phyloP scores from a whole-genome alignment of 2,888 invertebrate genomes.

The Masnerella sp. region DNA sequence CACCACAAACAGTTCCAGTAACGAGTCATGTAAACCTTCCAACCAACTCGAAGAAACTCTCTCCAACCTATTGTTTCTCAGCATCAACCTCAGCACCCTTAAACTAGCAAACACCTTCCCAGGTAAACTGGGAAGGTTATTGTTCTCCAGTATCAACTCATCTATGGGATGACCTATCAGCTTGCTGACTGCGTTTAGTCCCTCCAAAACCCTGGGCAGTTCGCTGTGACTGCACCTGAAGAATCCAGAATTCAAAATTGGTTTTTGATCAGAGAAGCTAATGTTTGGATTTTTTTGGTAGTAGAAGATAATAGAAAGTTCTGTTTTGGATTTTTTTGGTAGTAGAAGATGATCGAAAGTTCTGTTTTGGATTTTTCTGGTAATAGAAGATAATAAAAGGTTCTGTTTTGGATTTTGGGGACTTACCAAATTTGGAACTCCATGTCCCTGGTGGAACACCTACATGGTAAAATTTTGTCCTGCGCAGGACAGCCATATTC shows the following conservation, averaged over 20 bases:
- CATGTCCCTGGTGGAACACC: slow-evolving; percentile 87
- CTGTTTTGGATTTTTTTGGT: slow-evolving; percentile 1
- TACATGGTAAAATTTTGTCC: slow-evolving; percentile 88
- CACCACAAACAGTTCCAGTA: slow-evolving; percentile 91
- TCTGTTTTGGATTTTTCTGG: not conserved
- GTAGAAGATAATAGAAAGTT: too few species aligned
- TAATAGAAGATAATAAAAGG: not conserved
- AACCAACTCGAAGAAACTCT: slow-evolving; percentile 90
- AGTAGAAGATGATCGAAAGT: too few species aligned
- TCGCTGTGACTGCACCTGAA: slow-evolving; percentile 95
- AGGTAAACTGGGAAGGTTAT: slow-evolving; percentile 90
- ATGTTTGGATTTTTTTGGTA: slow-evolving; percentile 1
- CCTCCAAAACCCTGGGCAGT: slow-evolving; percentile 86
- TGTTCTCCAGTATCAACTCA: slow-evolving; percentile 92
- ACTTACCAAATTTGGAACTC: slow-evolving; percentile 91
- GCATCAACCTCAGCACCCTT: slow-evolving; percentile 87
- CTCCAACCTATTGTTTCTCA: slow-evolving; percentile 90
- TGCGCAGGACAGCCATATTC: slow-evolving; percentile 84
- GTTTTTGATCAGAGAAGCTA: not conserved
- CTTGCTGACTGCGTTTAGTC: slow-evolving; percentile 84
- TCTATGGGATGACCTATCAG: slow-evolving; percentile 86
- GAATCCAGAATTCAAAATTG: too few species aligned
- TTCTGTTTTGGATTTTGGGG: slow-evolving; percentile 50
- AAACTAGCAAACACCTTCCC: slow-evolving; percentile 88
- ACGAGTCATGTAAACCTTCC: slow-evolving; percentile 85